Evolutionary conservation across 2,888 invertebrate species (phyloP).

Genomic region (Drosophila rubida): DNA sequence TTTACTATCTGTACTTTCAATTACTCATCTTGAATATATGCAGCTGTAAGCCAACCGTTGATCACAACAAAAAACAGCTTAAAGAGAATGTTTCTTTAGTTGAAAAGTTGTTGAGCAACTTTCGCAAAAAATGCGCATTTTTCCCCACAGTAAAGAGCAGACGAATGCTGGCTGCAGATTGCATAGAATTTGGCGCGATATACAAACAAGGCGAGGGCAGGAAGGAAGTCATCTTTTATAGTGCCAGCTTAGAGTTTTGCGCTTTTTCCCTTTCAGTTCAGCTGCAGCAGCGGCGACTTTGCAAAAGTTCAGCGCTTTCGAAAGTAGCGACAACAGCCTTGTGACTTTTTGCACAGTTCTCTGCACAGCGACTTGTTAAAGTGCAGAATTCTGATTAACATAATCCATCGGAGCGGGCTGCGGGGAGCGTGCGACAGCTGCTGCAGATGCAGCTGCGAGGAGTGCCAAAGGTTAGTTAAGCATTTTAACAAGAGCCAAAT

Average conservation of each 20-base stretch:
- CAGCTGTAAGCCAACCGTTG: no score
- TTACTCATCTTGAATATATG: no score
- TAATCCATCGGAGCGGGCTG: constrained; percentile 66
- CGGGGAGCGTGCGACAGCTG: constrained; percentile 70
- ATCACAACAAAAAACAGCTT: no score
- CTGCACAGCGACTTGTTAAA: constrained; percentile 65
- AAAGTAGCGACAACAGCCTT: constrained; percentile 62
- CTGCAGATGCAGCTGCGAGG: constrained; percentile 57
- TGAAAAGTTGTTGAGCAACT: background rate
- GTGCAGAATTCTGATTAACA: constrained; percentile 79
- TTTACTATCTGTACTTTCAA: no score
- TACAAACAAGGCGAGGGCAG: constrained; percentile 11
- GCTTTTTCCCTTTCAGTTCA: constrained; percentile 18
- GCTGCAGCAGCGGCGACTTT: constrained; percentile 50
- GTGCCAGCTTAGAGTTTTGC: constrained; percentile 68
- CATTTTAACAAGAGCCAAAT: constrained; percentile 73
- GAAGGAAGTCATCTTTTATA: constrained; percentile 75
- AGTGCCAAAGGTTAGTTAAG: constrained; percentile 76
- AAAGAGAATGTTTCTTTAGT: background rate
- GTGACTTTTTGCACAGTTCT: constrained; percentile 61
- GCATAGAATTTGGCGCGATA: constrained; percentile 63
- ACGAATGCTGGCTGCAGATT: constrained; percentile 59
- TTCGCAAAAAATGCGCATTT: background rate
- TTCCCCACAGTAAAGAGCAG: background rate
- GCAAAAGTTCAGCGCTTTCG: constrained; percentile 48